Evolutionary conservation across 2,797 vertebrate genomes (phyloP), one percentile per base, ranked within the genome.

Genomic region (Lagorchestes hirsutus): DNA sequence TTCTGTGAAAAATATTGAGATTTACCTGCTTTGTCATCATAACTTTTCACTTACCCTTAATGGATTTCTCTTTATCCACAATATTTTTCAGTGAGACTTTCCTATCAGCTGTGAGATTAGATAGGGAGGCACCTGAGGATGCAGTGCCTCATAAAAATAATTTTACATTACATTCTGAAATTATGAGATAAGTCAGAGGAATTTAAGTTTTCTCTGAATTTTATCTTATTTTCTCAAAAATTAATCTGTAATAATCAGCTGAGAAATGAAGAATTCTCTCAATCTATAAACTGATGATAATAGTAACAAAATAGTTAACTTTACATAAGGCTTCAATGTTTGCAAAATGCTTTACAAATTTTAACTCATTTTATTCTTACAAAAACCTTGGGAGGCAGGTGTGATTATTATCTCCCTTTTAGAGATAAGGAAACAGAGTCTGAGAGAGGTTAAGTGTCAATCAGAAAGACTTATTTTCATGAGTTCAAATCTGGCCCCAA

Each of bases 11-110:
- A 82, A 82, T 46, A 46, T 50, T 46, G 18, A 87, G 22, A 4
- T 87, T 27, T 46, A 87, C 13, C 22, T 87, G 9, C 2, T 46
- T 46, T 87, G 40, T 87, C 18, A 74, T 40, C 18, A 74, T 40
- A 67, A 67, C 67, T 82, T 55, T 18, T 74, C 59, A 94, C 95
- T 1, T 12, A 97, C 97, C 97, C 93, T 96, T 96, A 93, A 96
- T 97, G 67, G 93, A 40, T 87, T 13, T 54, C 54, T 67, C 95
- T 90, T 93, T 55, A 27, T 96, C 92, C n/a, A 97, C 92, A 90
- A 97, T 28, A 0, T 46, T 46, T 67, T 6, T 91, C 46, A 97
- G 0, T 0, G 40, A 3, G 93, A 96, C 92, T 1, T 55, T 91
- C 2, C 91, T 91, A 24, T 93, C 10, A 92, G 59, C 96, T 97